phyloP scores from a whole-genome alignment of 1,140 invertebrate species.

The Asobara japonica region DNA sequence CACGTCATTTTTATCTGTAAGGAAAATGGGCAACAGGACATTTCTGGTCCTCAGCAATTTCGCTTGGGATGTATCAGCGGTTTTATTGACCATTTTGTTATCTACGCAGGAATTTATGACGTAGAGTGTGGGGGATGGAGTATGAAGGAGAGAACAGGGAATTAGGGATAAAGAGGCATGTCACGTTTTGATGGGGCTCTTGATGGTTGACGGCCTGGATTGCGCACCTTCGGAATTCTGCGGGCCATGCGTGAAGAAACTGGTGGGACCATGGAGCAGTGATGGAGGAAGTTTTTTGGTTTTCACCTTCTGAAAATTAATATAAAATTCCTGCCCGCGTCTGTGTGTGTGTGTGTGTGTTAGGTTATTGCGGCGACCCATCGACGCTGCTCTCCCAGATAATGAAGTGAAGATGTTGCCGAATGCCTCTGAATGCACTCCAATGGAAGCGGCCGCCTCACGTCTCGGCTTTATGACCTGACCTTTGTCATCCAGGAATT shows the following conservation, averaged over 20 bases:
- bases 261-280: no score
- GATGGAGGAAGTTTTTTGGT: no score
- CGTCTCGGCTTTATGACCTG: slow-evolving; percentile 57
- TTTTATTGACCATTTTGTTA: neutral
- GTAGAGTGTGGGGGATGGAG: neutral
- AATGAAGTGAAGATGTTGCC: slow-evolving; percentile 39
- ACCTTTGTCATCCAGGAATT: slow-evolving; percentile 56
- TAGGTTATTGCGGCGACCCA: no score
- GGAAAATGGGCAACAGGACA: neutral
- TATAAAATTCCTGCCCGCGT: no score
- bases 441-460: slow-evolving; percentile 53
- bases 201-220: no score
- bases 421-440: neutral
- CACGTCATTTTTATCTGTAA: neutral
- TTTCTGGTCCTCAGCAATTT: neutral
- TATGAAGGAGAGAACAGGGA: neutral
- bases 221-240: no score
- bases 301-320: no score
- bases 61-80: neutral
- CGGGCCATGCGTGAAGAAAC: no score
- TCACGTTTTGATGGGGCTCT: no score
- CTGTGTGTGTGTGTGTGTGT: no score
- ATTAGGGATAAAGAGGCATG: neutral
- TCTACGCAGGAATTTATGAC: neutral
- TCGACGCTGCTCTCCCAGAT: neutral